These are phyloP conservation scores for Oreamnos americanus DNA, from an alignment of 2,113 vertebrate species.

Conservation along the genomic window DNA sequence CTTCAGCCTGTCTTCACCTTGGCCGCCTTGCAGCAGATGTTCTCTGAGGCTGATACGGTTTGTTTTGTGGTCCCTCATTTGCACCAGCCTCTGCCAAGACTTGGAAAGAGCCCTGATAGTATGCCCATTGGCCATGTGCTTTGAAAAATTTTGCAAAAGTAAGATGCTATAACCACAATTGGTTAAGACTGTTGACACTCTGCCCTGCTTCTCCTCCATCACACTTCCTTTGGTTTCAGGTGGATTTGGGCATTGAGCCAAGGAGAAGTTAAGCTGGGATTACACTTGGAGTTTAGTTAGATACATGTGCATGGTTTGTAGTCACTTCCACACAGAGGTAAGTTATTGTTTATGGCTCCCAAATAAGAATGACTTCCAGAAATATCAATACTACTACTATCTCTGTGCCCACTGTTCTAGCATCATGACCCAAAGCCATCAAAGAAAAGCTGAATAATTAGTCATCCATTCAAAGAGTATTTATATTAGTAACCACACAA, in stretches of 20 bases:
- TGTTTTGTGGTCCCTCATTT: background rate
- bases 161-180: background rate
- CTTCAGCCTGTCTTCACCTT: background rate
- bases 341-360: background rate
- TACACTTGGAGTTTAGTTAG: background rate
- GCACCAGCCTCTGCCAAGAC: background rate
- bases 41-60: background rate
- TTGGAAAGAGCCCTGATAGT: background rate
- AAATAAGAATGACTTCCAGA: background rate
- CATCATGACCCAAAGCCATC: background rate
- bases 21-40: background rate
- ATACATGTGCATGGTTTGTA: accelerated
- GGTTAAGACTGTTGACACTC: background rate
- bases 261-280: background rate
- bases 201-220: background rate
- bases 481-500: background rate
- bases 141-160: background rate
- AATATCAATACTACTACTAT: background rate
- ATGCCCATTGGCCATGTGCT: background rate
- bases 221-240: background rate
- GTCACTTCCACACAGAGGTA: background rate
- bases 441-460: background rate
- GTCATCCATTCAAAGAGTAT: background rate
- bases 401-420: background rate
- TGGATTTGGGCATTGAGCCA: background rate